Percentiles rank a stretch among this genome's conserved stretches.
These are phyloP conservation scores for Gari tellinella DNA, from an alignment of 2,888 invertebrate species.

Conservation along the genomic window DNA sequence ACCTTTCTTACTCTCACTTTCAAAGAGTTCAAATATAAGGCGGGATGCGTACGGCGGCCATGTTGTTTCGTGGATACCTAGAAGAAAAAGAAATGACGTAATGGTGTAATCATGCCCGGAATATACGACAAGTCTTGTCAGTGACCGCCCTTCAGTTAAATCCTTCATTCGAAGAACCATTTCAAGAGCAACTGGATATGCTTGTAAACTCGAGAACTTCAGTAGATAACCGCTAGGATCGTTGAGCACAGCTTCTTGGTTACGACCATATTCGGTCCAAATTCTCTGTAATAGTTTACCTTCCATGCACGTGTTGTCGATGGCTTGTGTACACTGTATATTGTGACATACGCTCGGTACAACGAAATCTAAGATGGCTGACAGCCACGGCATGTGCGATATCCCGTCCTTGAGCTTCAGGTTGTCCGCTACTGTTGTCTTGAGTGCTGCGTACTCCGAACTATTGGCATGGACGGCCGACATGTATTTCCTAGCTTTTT, in stretches of 20 bases:
- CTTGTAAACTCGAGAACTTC: slow-evolving; percentile 89
- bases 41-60: slow-evolving; percentile 94
- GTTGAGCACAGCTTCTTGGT: slow-evolving; percentile 42
- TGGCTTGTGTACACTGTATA: slow-evolving; percentile 89
- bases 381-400: slow-evolving; percentile 86
- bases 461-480: slow-evolving; percentile 85
- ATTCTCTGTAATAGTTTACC: slow-evolving; percentile 61
- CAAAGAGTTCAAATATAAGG: slow-evolving; percentile 94
- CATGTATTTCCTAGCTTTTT: slow-evolving; percentile 19
- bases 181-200: slow-evolving; percentile 93
- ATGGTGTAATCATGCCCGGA: slow-evolving; percentile 97
- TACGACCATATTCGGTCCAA: slow-evolving; percentile 67
- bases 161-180: slow-evolving; percentile 86
- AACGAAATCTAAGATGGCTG: slow-evolving; percentile 91
- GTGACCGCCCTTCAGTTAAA: slow-evolving; percentile 30
- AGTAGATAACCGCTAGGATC: slow-evolving; percentile 58
- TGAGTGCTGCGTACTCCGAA: slow-evolving; percentile 86
- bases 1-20: slow-evolving; percentile 12
- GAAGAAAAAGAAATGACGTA: slow-evolving; percentile 91
- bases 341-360: slow-evolving; percentile 94
- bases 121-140: slow-evolving; percentile 88
- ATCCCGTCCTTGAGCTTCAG: slow-evolving; percentile 86
- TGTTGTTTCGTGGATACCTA: slow-evolving; percentile 88
- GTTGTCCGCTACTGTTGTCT: slow-evolving; percentile 90
- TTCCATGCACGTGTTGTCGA: slow-evolving; percentile 69